phyloP scores from a whole-genome alignment of 2,888 invertebrate genomes.

The Anaspis maculata region DNA sequence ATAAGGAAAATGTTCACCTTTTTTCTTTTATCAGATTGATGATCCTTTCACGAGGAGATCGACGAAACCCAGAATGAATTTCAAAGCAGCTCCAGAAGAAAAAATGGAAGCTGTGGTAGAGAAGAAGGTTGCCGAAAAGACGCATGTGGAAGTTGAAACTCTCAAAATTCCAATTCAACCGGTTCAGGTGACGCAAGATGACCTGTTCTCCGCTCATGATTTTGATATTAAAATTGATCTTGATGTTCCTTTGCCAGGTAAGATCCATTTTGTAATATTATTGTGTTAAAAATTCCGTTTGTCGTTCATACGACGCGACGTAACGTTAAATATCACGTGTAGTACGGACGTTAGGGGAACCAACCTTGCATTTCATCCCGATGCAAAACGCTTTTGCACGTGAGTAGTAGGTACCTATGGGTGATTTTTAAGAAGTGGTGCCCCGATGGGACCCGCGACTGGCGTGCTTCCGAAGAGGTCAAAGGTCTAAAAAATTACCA shows the following conservation, averaged over 20 bases:
- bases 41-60: constrained; percentile 88
- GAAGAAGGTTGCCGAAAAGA: constrained; percentile 38
- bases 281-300: not conserved
- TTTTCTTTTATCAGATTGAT: constrained; percentile 49
- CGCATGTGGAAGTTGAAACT: constrained; percentile 20
- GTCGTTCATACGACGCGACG: not conserved
- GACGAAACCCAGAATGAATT: constrained; percentile 83
- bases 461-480: too few species aligned
- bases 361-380: too few species aligned
- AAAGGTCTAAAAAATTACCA: too few species aligned
- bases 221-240: constrained; percentile 94
- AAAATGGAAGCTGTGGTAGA: constrained; percentile 37
- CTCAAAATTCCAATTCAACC: constrained; percentile 27
- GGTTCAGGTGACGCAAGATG: constrained; percentile 44
- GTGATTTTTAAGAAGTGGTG: too few species aligned
- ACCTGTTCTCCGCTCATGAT: constrained; percentile 64
- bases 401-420: too few species aligned
- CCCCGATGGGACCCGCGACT: too few species aligned
- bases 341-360: too few species aligned
- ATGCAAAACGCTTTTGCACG: too few species aligned
- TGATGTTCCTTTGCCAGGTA: constrained; percentile 73
- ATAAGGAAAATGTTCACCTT: constrained; percentile 1
- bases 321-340: not conserved
- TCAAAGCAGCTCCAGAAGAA: constrained; percentile 48
- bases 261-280: constrained; percentile 23